phyloP scores from a whole-genome alignment of 2,797 vertebrate genomes.

The Danio choprae region DNA sequence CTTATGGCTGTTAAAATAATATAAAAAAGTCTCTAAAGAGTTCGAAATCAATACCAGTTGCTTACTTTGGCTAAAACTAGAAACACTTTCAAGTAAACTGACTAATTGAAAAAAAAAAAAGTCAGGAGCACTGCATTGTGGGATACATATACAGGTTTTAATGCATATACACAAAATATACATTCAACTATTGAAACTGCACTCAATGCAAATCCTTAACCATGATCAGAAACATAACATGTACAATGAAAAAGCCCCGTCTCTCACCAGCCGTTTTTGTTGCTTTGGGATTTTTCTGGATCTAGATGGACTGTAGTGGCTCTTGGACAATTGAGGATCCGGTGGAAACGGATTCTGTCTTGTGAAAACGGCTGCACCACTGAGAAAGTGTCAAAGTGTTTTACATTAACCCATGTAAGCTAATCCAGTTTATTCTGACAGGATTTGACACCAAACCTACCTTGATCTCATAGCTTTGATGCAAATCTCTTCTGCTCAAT shows the following conservation, averaged over 20 bases:
- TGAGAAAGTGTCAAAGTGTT: constrained; percentile 42
- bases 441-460: constrained; percentile 60
- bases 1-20: too few relatives aligned
- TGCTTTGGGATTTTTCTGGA: constrained; percentile 66
- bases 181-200: background rate
- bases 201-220: background rate
- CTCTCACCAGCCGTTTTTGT: constrained; percentile 70
- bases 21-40: too few relatives aligned
- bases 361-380: constrained; percentile 67
- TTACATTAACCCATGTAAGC: background rate
- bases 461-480: constrained; percentile 73
- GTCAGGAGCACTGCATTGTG: too few relatives aligned
- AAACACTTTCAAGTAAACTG: too few relatives aligned
- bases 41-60: too few relatives aligned
- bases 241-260: background rate
- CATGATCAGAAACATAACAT: background rate
- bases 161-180: too few relatives aligned
- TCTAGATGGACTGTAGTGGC: constrained; percentile 68
- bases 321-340: constrained; percentile 57
- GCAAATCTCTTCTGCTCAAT: background rate
- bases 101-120: too few relatives aligned
- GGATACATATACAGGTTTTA: too few relatives aligned
- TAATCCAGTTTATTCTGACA: background rate
- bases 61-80: too few relatives aligned
- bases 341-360: constrained; percentile 72